These are phyloP conservation scores for Dolichopus griseipennis DNA, from an alignment of 2,888 invertebrate genomes.

Conservation along the genomic window DNA sequence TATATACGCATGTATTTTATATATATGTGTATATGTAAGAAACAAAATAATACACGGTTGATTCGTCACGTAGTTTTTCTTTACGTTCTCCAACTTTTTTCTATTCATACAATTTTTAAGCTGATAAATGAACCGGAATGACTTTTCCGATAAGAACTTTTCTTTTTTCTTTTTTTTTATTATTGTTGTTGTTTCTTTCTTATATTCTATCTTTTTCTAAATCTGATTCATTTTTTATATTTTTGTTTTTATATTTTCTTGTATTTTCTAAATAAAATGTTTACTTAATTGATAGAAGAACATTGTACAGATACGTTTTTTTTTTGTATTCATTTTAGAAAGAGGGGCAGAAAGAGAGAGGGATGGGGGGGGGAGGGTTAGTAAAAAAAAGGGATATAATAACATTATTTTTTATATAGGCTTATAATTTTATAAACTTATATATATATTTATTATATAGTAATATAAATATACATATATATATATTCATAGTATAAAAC, in stretches of 20 bases:
- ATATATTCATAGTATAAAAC: too few relatives aligned
- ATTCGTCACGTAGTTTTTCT: background rate
- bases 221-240: too few relatives aligned
- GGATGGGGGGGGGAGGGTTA: too few relatives aligned
- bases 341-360: too few relatives aligned
- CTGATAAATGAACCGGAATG: slow-evolving; percentile 6
- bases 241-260: too few relatives aligned
- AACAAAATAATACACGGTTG: background rate
- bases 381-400: background rate
- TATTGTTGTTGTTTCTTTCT: too few relatives aligned
- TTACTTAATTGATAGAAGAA: slow-evolving; percentile 6
- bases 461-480: too few relatives aligned
- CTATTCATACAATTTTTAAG: background rate
- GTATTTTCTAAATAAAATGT: background rate
- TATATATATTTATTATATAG: too few relatives aligned
- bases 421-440: too few relatives aligned
- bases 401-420: background rate
- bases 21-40: background rate
- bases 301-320: background rate
- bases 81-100: background rate
- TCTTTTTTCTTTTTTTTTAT: background rate
- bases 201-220: too few relatives aligned
- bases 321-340: background rate
- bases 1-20: background rate
- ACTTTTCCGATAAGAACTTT: background rate